Evolutionary conservation across 2,888 invertebrate species (phyloP).

Genomic region (Hofmannophila pseudospretella): DNA sequence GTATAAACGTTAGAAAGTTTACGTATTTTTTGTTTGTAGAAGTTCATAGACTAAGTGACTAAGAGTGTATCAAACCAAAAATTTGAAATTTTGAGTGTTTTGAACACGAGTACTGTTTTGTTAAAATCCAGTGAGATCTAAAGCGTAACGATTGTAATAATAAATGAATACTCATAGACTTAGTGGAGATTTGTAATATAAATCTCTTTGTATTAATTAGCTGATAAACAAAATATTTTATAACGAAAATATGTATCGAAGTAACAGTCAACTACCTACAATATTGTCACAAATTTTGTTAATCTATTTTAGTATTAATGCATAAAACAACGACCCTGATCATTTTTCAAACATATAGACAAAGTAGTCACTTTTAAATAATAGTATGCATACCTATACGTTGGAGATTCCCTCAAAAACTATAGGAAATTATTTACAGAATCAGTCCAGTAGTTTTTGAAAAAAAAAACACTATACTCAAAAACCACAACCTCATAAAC

Average conservation of each 20-base stretch:
- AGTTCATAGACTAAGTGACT: constrained; percentile 48
- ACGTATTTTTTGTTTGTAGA: constrained; percentile 41
- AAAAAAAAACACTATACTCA: too few species aligned
- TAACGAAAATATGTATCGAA: constrained; percentile 1
- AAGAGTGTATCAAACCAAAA: constrained; percentile 72
- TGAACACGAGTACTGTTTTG: constrained; percentile 62
- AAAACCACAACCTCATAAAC: too few species aligned
- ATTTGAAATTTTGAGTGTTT: constrained; percentile 75
- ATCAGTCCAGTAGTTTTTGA: too few species aligned
- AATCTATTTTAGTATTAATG: too few species aligned
- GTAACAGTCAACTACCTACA: neutral
- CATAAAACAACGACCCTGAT: too few species aligned
- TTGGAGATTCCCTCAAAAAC: too few species aligned
- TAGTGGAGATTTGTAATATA: constrained; percentile 39
- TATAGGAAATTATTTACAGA: too few species aligned
- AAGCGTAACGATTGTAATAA: constrained; percentile 51
- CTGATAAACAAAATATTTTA: constrained; percentile 4
- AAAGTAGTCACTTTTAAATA: too few species aligned
- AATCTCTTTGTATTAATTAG: constrained; percentile 16
- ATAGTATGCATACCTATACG: too few species aligned
- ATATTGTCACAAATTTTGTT: too few species aligned
- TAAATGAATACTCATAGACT: constrained; percentile 66
- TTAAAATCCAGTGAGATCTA: constrained; percentile 58
- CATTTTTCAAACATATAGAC: too few species aligned
- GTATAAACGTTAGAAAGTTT: constrained; percentile 45